phyloP scores from a whole-genome alignment of 2,888 invertebrate species.

The Aplocera efformata region DNA sequence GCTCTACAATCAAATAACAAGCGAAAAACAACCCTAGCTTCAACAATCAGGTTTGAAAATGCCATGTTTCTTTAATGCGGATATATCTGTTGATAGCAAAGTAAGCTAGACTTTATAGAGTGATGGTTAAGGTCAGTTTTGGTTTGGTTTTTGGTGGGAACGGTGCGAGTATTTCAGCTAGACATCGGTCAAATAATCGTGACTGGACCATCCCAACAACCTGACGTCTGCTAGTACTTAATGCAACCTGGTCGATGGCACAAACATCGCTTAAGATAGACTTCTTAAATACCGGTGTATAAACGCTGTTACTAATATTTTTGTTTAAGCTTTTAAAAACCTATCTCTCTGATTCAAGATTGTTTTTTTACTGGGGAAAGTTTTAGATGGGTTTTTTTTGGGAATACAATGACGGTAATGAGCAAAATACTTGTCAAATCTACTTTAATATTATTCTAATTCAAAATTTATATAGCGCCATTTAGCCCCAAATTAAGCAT shows the following conservation, averaged over 20 bases:
- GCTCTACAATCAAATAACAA: conserved; percentile 46
- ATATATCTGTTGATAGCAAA: conserved; percentile 9
- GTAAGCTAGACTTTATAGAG: conserved; percentile 24
- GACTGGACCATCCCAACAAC: conserved; percentile 74
- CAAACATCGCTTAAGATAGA: conserved; percentile 57
- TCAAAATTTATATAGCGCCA: no score
- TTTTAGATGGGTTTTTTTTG: no score
- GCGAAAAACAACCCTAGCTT: conserved; percentile 31
- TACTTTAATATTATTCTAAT: no score
- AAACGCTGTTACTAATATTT: conserved; percentile 20
- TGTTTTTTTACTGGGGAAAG: no score
- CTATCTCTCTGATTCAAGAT: neutral
- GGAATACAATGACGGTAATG: no score
- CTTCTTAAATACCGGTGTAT: conserved; percentile 49
- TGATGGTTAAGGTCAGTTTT: conserved; percentile 33
- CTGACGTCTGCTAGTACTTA: conserved; percentile 72
- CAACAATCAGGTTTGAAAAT: conserved; percentile 20
- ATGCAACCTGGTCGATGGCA: conserved; percentile 55
- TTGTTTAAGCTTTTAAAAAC: neutral
- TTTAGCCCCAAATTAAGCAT: no score
- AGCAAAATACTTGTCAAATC: no score
- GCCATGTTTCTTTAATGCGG: conserved; percentile 13
- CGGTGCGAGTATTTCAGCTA: conserved; percentile 56
- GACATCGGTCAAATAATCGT: conserved; percentile 78
- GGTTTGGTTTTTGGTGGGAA: conserved; percentile 23